These are phyloP conservation scores for Echinops telfairi DNA, from an alignment of 2,113 vertebrate species.

Conservation along the genomic window DNA sequence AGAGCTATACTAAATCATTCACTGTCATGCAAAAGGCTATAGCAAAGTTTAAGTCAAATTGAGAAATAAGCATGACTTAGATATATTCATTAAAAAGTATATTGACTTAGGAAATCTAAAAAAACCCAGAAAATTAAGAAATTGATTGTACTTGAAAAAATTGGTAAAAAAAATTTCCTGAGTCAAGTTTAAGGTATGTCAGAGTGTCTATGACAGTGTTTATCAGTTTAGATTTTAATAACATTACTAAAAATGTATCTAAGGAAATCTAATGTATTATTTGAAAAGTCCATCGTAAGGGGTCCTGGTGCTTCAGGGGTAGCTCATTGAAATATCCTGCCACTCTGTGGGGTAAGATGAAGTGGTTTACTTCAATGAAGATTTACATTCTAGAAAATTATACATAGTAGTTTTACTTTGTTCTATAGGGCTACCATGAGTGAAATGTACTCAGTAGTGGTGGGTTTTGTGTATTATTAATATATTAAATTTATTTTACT, in stretches of 20 bases:
- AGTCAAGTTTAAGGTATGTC: background rate
- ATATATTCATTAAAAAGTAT: background rate
- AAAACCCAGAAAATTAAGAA: background rate
- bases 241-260: background rate
- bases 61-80: conserved; percentile 16
- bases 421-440: background rate
- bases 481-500: background rate
- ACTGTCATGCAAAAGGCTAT: background rate
- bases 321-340: no score
- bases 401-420: background rate
- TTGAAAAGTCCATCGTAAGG: background rate
- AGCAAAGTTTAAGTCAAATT: background rate
- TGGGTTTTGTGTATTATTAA: background rate
- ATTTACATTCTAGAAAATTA: background rate
- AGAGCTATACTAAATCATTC: no score
- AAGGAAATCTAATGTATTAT: background rate
- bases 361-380: background rate
- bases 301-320: no score
- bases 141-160: background rate
- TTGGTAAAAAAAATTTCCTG: background rate
- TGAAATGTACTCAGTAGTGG: background rate
- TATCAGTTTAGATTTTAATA: background rate
- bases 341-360: background rate
- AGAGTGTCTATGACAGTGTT: background rate
- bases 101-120: background rate